Percentiles rank a stretch among this genome's conserved stretches.
Conservation (phyloP, 35 echinoderm and acorn worm species). For the Acanthaster planci region DNA sequence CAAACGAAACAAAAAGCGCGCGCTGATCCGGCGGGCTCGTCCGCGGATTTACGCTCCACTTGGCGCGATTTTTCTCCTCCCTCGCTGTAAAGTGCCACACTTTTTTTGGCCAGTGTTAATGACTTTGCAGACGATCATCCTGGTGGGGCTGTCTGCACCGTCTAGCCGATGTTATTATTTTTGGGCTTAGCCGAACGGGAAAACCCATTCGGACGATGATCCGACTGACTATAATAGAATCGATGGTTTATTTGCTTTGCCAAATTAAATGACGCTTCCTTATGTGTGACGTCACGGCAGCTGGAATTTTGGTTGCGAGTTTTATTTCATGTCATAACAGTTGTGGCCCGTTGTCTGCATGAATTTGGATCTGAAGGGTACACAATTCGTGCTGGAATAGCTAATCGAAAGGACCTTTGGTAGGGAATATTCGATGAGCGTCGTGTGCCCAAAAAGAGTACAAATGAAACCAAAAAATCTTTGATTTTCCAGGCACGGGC, state of each 20-base stretch:
- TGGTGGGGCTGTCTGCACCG: conserved; percentile 24
- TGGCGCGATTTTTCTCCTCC: neutral
- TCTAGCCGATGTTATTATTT: conserved; percentile 18
- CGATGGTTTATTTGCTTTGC: conserved; percentile 8
- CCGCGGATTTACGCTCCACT: conserved; percentile 24
- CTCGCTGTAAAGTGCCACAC: neutral
- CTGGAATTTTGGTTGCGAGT: neutral
- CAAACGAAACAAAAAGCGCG: conserved; percentile 29
- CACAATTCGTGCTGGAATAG: too few species aligned
- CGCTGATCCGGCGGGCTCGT: conserved; percentile 4
- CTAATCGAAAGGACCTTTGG: too few species aligned
- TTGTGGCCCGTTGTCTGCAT: too few species aligned
- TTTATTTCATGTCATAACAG: too few species aligned
- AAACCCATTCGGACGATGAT: neutral
- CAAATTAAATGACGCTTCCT: conserved; percentile 24
- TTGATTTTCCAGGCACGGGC: too few species aligned
- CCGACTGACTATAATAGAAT: conserved; percentile 7
- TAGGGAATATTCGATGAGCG: too few species aligned
- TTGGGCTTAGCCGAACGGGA: neutral
- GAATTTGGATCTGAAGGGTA: too few species aligned
- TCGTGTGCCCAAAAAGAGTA: too few species aligned
- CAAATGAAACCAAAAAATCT: too few species aligned
- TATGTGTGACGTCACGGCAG: conserved; percentile 9
- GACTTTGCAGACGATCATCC: conserved; percentile 27
- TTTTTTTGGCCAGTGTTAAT: conserved; percentile 21